These are phyloP conservation scores for Saturnia japonica DNA, from an alignment of 2,888 invertebrate species.

Conservation along the genomic window DNA sequence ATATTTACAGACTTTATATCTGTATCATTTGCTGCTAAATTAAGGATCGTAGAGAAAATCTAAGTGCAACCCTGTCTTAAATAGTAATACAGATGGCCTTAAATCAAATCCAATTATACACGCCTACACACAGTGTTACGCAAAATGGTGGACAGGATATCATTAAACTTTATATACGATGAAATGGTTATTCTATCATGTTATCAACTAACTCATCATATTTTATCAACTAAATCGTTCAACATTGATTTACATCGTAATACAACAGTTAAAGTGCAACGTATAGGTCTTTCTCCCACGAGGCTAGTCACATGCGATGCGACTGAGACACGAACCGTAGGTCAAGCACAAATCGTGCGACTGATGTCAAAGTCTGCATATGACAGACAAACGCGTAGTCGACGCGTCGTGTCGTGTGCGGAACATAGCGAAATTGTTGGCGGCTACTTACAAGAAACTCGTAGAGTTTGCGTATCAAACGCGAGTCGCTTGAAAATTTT, in stretches of 20 bases:
- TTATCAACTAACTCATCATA: background rate
- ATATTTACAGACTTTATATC: background rate
- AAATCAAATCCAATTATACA: slow-evolving; percentile 21
- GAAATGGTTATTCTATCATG: background rate
- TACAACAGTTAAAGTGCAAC: too few relatives aligned
- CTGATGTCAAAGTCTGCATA: too few relatives aligned
- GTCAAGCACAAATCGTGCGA: too few relatives aligned
- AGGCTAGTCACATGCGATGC: too few relatives aligned
- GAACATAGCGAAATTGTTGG: too few relatives aligned
- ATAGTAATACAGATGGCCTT: slow-evolving; percentile 14
- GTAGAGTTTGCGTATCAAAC: too few relatives aligned
- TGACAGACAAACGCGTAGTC: too few relatives aligned
- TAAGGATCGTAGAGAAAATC: background rate
- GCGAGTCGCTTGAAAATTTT: too few relatives aligned
- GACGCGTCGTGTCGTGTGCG: too few relatives aligned
- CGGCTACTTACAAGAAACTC: too few relatives aligned
- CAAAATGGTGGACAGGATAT: slow-evolving; percentile 7
- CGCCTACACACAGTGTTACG: slow-evolving; percentile 12
- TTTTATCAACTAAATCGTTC: background rate
- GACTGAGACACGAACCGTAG: too few relatives aligned
- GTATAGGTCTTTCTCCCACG: too few relatives aligned
- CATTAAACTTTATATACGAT: slow-evolving; percentile 3
- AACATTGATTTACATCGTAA: background rate
- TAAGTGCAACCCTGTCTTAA: background rate
- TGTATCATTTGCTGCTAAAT: background rate